phyloP scores from a whole-genome alignment of 30 jellyfish, hydroid and myxozoan genomes.

The Hydractinia echinata region DNA sequence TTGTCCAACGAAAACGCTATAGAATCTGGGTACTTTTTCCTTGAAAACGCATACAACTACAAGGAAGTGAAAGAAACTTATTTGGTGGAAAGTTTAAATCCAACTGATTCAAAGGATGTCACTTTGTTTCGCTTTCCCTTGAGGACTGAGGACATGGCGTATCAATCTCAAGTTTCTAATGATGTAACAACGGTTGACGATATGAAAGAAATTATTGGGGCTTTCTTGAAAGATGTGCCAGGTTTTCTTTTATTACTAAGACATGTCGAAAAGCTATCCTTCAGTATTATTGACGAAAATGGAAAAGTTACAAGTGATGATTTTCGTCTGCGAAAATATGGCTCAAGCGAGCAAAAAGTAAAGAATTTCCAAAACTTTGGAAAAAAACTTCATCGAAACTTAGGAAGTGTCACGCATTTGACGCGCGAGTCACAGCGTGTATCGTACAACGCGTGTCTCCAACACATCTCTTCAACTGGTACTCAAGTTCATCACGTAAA shows the following conservation, averaged over 20 bases:
- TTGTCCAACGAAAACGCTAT: slow-evolving; percentile 33
- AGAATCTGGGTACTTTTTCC: slow-evolving; percentile 37
- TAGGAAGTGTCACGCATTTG: slow-evolving; percentile 15
- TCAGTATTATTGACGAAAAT: too few relatives aligned
- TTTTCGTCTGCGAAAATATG: not conserved
- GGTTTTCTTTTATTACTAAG: slow-evolving; percentile 34
- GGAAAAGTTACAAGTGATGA: not conserved
- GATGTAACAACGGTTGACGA: slow-evolving; percentile 23
- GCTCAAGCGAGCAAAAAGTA: not conserved
- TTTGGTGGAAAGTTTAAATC: slow-evolving; percentile 3
- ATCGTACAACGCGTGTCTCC: not conserved
- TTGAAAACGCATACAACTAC: slow-evolving; percentile 23
- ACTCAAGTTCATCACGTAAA: not conserved
- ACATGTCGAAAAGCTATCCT: slow-evolving; percentile 2
- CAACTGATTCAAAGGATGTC: slow-evolving; percentile 1
- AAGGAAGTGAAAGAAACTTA: slow-evolving; percentile 19
- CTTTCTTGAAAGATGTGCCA: slow-evolving; percentile 27
- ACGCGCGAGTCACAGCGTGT: not conserved
- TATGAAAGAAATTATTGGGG: slow-evolving; percentile 15
- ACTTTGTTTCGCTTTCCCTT: slow-evolving; percentile 68
- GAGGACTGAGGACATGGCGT: slow-evolving; percentile 39
- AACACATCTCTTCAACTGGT: not conserved
- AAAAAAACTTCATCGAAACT: not conserved
- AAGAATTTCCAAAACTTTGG: not conserved
- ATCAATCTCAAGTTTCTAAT: slow-evolving; percentile 24